Evolutionary conservation across 2,888 invertebrate species (phyloP).

Genomic region (Pyrrhosoma nymphula): DNA sequence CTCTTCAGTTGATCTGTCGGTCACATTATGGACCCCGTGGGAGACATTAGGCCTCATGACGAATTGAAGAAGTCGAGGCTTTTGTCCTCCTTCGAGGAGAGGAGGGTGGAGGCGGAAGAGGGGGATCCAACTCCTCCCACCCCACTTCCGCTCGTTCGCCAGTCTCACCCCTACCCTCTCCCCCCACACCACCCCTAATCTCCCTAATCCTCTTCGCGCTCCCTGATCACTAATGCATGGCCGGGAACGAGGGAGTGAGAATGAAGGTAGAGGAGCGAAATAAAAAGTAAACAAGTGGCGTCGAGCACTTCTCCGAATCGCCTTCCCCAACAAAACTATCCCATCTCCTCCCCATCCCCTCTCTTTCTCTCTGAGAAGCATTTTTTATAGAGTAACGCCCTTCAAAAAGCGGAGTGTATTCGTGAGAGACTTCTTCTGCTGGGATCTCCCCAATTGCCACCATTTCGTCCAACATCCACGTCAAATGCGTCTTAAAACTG

Average conservation of each 20-base stretch:
- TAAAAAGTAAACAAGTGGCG: background rate
- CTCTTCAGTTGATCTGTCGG: constrained; percentile 14
- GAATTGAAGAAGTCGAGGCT: constrained; percentile 14
- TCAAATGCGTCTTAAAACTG: background rate
- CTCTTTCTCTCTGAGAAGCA: background rate
- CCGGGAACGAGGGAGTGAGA: background rate
- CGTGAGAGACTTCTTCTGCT: background rate
- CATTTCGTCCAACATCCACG: background rate
- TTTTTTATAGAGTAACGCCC: background rate
- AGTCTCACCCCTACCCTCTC: background rate
- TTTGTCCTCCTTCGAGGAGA: background rate
- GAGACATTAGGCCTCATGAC: constrained; percentile 41
- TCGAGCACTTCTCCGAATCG: background rate
- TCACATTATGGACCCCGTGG: background rate
- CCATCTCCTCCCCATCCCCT: too few relatives aligned
- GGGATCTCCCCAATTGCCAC: background rate
- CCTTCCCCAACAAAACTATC: background rate
- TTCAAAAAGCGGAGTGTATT: background rate
- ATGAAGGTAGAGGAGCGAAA: background rate
- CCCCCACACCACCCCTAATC: background rate
- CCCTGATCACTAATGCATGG: constrained; percentile 47
- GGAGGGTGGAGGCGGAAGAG: too few relatives aligned
- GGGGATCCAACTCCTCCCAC: too few relatives aligned
- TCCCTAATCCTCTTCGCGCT: constrained; percentile 17
- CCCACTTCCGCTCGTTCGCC: background rate